A percentile compares a stretch with the other conserved stretches of the same genome.
phyloP scores from a whole-genome alignment of 1,140 invertebrate genomes.

The Pogonomyrmex barbatus region DNA sequence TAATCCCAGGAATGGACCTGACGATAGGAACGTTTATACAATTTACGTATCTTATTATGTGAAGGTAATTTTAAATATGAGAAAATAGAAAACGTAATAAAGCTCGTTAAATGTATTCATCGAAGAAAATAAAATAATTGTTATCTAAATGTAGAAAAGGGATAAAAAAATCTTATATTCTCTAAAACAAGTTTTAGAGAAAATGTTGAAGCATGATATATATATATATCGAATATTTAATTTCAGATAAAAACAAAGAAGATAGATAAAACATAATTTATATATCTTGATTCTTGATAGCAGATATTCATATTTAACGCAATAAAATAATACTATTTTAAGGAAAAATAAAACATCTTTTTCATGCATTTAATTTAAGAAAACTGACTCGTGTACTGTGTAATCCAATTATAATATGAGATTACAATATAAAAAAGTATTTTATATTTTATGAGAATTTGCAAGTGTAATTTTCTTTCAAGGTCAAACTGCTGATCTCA shows the following conservation, averaged over 20 bases:
- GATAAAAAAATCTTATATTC: background rate
- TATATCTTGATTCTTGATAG: background rate
- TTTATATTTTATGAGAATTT: background rate
- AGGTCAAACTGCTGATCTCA: constrained; percentile 91
- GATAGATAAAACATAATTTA: background rate
- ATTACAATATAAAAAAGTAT: too few relatives aligned
- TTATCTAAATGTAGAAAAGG: constrained; percentile 13
- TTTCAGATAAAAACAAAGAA: background rate
- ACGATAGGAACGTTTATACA: constrained; percentile 94
- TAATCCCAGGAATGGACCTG: constrained; percentile 87
- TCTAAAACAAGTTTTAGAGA: background rate
- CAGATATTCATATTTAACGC: background rate
- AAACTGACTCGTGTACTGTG: background rate
- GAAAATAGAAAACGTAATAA: background rate
- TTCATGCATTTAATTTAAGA: background rate
- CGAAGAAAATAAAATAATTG: background rate
- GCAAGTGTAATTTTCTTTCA: constrained; percentile 8
- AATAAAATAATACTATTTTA: background rate
- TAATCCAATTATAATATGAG: background rate
- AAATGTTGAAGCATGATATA: background rate
- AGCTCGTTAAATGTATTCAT: background rate
- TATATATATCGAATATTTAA: background rate
- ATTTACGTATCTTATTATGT: constrained; percentile 96
- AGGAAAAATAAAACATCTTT: background rate
- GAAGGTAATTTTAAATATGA: constrained; percentile 86